Base-by-base conservation (phyloP, 1,140 invertebrate genomes). In the Drosophila ambigua region DNA sequence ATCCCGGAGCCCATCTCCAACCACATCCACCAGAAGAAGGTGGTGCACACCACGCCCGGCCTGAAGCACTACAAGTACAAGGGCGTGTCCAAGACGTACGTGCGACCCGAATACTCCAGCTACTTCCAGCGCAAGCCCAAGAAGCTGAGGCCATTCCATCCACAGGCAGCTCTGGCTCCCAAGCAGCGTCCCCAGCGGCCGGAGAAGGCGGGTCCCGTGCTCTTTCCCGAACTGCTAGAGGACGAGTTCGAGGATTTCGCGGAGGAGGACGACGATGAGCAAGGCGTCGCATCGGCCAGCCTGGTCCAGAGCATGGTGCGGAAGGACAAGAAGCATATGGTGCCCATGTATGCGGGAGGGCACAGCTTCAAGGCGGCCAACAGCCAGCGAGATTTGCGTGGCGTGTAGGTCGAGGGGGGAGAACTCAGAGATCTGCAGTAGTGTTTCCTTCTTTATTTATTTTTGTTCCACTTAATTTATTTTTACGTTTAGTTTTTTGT, bases 61-160 rank as follows among this genome's bases (percentile, higher is more conserved):
- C 66, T 92, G 20, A 91, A 91, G 57, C 90, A 92, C 61, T 92
- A 83, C 61, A 88, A 88, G 44, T 89, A 88, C 50, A 87, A 87
- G 60, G 71, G 69, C 4, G 53, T 87, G 4, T 45, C 74, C 8
- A 90, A 85, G 45, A 79, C 48, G 26, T 85, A 63, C 16, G 39
- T 74, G 2, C 67, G 82, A 13, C 79, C 87, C 4, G 89, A 91
- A 0, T 92, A 92, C 52, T 53, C 84, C n/a, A 89, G 73, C 39
- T 92, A 92, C 57, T 92, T 92, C 64, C 90, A 88, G 52, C 87
- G 90, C 15, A 90, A 91, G 46, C 75, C 76, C 28, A 91, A 90
- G 68, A 87, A 89, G 52, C 61, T 81, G 23, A 60, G 52, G 5
- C 53, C 65, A 31, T 7, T 39, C 43, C 23, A 31, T 4, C 26